These are phyloP conservation scores for Carettochelys insculpta DNA, from an alignment of 2,113 vertebrate genomes.

Conservation along the genomic window DNA sequence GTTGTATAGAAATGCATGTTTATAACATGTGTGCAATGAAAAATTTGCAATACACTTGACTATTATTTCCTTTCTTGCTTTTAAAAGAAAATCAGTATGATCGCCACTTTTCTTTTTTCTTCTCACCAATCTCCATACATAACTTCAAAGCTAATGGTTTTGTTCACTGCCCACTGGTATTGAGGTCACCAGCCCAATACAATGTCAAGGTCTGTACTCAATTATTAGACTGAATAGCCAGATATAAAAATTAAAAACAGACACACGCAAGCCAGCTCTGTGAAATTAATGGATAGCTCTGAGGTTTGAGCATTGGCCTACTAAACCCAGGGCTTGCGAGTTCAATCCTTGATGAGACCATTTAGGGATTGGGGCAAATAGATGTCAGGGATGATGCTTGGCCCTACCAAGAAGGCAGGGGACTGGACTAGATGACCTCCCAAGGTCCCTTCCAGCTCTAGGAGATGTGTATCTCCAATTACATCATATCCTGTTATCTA, in stretches of 20 bases:
- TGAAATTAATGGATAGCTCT: background rate
- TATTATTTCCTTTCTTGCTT: background rate
- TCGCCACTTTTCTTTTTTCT: background rate
- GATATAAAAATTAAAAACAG: background rate
- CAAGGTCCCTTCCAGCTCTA: too few species aligned
- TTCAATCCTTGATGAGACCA: too few species aligned
- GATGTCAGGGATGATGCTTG: too few species aligned
- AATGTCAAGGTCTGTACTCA: background rate
- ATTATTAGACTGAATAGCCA: background rate
- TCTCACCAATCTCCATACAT: background rate
- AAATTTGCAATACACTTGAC: background rate
- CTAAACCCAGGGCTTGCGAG: too few species aligned
- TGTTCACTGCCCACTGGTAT: background rate
- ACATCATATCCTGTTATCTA: background rate
- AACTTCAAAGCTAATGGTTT: background rate
- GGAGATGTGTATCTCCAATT: too few species aligned
- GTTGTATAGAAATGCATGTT: background rate
- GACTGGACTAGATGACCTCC: too few species aligned
- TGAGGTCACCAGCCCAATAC: background rate
- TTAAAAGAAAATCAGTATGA: background rate
- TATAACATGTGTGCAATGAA: background rate
- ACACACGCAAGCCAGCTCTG: background rate
- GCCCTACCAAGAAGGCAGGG: too few species aligned
- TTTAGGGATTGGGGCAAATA: too few species aligned
- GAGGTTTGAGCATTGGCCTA: too few species aligned